Evolutionary conservation across 1,140 invertebrate genomes (phyloP).

Genomic region (Leptinotarsa defecta): DNA sequence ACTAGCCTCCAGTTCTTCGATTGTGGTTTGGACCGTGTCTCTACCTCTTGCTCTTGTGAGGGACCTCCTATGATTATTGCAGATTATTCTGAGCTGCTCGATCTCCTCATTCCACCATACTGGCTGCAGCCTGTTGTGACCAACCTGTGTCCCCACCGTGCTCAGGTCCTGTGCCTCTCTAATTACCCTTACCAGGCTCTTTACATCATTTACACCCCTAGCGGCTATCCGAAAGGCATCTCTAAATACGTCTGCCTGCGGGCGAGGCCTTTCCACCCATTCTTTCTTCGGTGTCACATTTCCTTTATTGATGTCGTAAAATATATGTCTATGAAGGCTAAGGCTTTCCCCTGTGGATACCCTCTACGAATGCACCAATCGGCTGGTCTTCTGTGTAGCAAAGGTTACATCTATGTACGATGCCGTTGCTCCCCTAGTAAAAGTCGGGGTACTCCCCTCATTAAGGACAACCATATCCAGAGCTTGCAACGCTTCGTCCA

Average conservation of each 20-base stretch:
- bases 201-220: neutral
- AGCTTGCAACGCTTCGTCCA: neutral
- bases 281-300: neutral
- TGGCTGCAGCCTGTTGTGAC: neutral
- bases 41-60: neutral
- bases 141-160: neutral
- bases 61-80: neutral
- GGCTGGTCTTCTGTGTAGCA: neutral
- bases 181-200: neutral
- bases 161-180: neutral
- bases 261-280: neutral
- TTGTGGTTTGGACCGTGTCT: neutral
- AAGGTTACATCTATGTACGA: neutral
- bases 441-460: neutral
- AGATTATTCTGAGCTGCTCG: neutral
- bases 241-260: neutral
- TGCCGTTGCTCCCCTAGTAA: neutral
- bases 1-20: neutral
- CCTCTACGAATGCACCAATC: neutral
- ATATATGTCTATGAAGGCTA: neutral
- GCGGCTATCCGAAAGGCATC: no score
- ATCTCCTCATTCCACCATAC: constrained; percentile 10
- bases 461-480: neutral
- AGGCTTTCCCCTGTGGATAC: constrained; percentile 1
- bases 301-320: neutral